Conservation (phyloP, 2,113 vertebrate genomes). For the Phasianus colchicus region DNA sequence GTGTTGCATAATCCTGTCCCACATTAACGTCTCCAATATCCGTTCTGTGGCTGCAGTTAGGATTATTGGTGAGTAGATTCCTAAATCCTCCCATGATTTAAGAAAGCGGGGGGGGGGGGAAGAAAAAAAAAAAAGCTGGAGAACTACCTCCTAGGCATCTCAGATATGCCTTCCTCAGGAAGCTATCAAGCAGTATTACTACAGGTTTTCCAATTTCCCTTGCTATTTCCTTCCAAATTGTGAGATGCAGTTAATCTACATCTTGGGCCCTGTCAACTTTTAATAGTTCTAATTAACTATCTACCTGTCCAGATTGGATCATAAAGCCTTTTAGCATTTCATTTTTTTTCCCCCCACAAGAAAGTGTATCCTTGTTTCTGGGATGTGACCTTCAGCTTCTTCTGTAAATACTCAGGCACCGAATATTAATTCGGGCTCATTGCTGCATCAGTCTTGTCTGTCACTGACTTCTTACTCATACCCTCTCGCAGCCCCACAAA, state of each 20-base stretch:
- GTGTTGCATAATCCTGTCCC: neutral
- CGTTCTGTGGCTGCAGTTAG: neutral
- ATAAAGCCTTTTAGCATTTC: constrained; percentile 77
- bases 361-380: constrained; percentile 68
- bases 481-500: neutral
- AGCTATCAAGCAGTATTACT: constrained; percentile 30
- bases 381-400: constrained; percentile 73
- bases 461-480: constrained; percentile 62
- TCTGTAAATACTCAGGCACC: constrained; percentile 61
- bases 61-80: constrained; percentile 31
- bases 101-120: neutral
- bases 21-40: constrained; percentile 29
- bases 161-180: neutral
- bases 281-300: constrained; percentile 78
- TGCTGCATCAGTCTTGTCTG: constrained; percentile 52
- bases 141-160: neutral
- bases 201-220: constrained; percentile 62
- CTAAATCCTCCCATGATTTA: constrained; percentile 32
- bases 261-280: constrained; percentile 69
- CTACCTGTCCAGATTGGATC: constrained; percentile 63
- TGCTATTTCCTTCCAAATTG: constrained; percentile 53
- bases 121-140: neutral
- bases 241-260: constrained; percentile 67
- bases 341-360: constrained; percentile 45
- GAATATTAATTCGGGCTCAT: constrained; percentile 51